phyloP scores from a whole-genome alignment of 2,113 vertebrate genomes.

The Nothoprocta perdicaria region DNA sequence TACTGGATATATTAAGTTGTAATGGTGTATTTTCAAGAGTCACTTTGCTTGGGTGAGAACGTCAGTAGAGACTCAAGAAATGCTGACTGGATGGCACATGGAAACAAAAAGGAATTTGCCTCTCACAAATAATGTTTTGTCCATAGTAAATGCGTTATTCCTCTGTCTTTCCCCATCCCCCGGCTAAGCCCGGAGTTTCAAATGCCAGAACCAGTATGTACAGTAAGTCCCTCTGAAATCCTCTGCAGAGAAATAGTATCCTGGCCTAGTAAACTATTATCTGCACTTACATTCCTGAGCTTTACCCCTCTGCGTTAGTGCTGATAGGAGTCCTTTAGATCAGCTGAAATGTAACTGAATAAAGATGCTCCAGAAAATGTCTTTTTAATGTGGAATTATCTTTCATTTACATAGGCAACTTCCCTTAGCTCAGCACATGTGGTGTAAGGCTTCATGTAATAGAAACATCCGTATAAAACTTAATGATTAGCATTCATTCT shows the following conservation, averaged over 20 bases:
- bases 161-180: conserved; percentile 8
- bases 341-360: conserved; percentile 33
- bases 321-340: conserved; percentile 41
- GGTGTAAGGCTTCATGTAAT: background rate
- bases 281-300: conserved; percentile 45
- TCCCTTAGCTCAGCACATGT: conserved; percentile 33
- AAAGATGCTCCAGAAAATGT: conserved; percentile 54
- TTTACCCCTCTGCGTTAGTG: background rate
- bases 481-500: conserved; percentile 48
- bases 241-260: conserved; percentile 61
- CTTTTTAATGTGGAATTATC: conserved; percentile 57
- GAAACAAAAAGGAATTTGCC: conserved; percentile 56
- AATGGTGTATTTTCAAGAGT: conserved; percentile 81
- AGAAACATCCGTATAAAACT: conserved; percentile 50
- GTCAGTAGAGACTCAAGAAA: conserved; percentile 15
- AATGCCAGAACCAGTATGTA: conserved; percentile 58
- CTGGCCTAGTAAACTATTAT: conserved; percentile 38
- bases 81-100: conserved; percentile 10
- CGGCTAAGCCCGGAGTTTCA: conserved; percentile 48
- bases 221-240: conserved; percentile 60
- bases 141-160: conserved; percentile 14
- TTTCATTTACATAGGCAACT: conserved; percentile 52
- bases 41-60: conserved; percentile 63
- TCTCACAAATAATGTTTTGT: conserved; percentile 55
- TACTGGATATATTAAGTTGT: conserved; percentile 83